Percentiles rank a stretch among this genome's conserved stretches.
Conservation (phyloP, 2,797 vertebrate species). For the Tinamus major region DNA sequence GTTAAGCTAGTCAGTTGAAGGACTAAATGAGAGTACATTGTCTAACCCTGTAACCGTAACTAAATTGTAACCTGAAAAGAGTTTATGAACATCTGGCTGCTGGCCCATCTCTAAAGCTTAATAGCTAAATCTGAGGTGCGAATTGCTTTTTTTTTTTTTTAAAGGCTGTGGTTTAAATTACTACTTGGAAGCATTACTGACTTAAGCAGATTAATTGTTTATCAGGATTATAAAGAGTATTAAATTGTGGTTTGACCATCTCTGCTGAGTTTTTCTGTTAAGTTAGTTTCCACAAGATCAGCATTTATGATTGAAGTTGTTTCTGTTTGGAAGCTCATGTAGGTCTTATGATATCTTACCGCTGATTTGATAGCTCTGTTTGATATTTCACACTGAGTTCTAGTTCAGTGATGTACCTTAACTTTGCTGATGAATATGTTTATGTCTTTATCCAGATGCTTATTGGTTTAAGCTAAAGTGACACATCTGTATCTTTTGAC, state of each 20-base stretch:
- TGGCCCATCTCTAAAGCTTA: slow-evolving; percentile 42
- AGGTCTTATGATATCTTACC: background rate
- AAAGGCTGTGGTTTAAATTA: background rate
- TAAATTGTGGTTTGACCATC: background rate
- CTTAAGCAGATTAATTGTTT: slow-evolving; percentile 2
- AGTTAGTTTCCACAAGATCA: background rate
- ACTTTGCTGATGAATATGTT: background rate
- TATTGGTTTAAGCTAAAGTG: background rate
- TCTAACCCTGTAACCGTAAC: slow-evolving; percentile 74
- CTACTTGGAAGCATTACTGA: background rate
- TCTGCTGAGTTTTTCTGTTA: background rate
- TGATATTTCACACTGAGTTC: background rate
- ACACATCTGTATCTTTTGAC: background rate
- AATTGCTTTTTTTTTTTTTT: background rate
- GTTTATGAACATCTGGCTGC: slow-evolving; percentile 75
- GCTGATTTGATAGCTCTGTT: background rate
- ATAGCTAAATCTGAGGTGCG: slow-evolving; percentile 41
- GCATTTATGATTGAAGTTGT: background rate
- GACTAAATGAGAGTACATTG: slow-evolving; percentile 74
- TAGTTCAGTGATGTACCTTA: background rate
- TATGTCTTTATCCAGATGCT: background rate
- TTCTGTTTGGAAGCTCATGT: slow-evolving; percentile 12
- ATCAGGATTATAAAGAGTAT: background rate
- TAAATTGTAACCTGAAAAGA: slow-evolving; percentile 75
- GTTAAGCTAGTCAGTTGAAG: slow-evolving; percentile 72